These are phyloP conservation scores for Notodonta ziczac DNA, from an alignment of 2,888 invertebrate species.

Conservation along the genomic window DNA sequence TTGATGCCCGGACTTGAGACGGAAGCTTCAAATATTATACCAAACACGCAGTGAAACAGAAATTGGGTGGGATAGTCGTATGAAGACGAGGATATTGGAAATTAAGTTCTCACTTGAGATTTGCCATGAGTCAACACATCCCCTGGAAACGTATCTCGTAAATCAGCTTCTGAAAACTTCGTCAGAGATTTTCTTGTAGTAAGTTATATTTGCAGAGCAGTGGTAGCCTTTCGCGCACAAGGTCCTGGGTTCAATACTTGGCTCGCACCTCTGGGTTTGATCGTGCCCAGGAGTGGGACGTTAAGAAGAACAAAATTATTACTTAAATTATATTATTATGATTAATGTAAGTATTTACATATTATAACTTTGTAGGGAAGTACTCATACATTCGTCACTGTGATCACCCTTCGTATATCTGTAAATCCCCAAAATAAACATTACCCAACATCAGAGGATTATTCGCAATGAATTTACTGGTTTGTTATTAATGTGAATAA, in stretches of 20 bases:
- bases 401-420: background rate
- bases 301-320: too few species aligned
- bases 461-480: conserved; percentile 3
- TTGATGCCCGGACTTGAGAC: background rate
- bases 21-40: background rate
- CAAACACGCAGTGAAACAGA: background rate
- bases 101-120: conserved; percentile 1
- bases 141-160: conserved; percentile 3
- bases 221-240: too few species aligned
- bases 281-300: too few species aligned
- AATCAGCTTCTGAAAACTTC: background rate
- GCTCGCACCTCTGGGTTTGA: too few species aligned
- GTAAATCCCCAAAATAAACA: background rate
- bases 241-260: too few species aligned
- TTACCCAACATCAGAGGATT: background rate
- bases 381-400: too few species aligned
- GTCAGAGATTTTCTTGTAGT: background rate
- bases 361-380: too few species aligned
- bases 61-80: background rate
- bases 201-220: background rate
- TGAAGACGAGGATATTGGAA: background rate
- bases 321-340: too few species aligned
- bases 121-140: conserved; percentile 5
- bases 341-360: too few species aligned
- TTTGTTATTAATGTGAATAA: conserved; percentile 6